Evolutionary conservation across 2,113 vertebrate species (phyloP).

Genomic region (Callipepla squamata): DNA sequence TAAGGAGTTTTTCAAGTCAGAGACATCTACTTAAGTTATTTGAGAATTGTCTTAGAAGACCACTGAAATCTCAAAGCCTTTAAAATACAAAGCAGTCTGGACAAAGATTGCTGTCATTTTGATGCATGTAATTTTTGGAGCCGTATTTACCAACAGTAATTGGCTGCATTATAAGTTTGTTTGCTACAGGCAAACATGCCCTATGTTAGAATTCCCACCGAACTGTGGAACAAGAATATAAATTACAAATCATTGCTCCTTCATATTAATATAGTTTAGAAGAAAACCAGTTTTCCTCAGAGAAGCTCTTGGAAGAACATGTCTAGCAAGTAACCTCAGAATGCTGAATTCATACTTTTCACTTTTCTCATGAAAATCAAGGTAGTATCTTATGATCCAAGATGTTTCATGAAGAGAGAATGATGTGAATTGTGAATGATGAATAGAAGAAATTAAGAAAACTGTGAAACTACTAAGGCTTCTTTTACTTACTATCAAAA

Average conservation of each 20-base stretch:
- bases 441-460: background rate
- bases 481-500: background rate
- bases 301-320: background rate
- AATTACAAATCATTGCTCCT: background rate
- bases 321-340: background rate
- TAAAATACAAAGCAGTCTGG: background rate
- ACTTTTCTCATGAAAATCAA: background rate
- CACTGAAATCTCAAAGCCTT: background rate
- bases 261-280: background rate
- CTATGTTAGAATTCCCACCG: background rate
- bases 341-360: background rate
- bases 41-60: slow-evolving; percentile 1
- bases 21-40: background rate
- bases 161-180: background rate
- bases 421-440: background rate
- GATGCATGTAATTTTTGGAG: background rate
- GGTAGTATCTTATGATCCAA: background rate
- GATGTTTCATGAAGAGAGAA: background rate
- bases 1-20: background rate
- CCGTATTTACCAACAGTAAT: background rate
- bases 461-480: background rate
- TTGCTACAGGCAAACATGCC: background rate
- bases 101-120: background rate
- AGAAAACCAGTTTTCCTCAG: background rate
- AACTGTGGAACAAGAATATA: background rate